Base-by-base conservation (phyloP, 2,888 invertebrate genomes). In the Deroplatys truncata region DNA sequence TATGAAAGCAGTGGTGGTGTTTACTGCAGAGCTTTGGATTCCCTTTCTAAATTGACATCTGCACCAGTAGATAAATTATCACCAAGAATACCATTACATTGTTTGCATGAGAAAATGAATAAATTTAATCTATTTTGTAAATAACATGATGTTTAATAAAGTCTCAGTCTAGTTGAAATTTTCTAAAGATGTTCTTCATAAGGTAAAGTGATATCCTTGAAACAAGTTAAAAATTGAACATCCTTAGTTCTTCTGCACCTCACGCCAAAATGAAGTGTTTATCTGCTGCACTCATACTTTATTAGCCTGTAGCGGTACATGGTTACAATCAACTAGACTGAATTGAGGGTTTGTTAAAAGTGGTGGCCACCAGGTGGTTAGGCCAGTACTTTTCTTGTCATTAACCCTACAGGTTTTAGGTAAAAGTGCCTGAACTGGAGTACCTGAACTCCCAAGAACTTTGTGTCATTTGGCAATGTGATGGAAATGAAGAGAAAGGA, bases 351-450 rank as follows among this genome's bases (percentile, higher is more conserved):
- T 87, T 86, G 72, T 56, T 31, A 35, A 87, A 83, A 35, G 87
- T 82, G 82, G 31, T 87, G 87, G 83, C 31, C 1, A n/a, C 83
- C 35, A 72, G 56, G 0, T 35, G 82, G 28, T 83, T 87, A 35
- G 28, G 87, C 87, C 87, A 87, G 82, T 87, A 83, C 87, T 35
- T 49, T 28, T 87, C 35, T 83, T 87, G 87, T 87, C 28, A 87
- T 87, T 87, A 83, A 87, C 87, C 87, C 87, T 82, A 82, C 83
- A 87, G 83, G 83, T 87, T 87, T 35, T 87, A 87, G 87, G 87
- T 87, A 83, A 87, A 83, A 43, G 87, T 35, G 83, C 28, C 72
- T 29, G n/a, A 31, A 20, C 49, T 82, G 35, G 87, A 43, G 28
- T 87, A 35, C 87, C 13, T 35, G 82, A 83, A 20, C 87, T 87